Evolutionary conservation across 2,113 vertebrate genomes (phyloP).

Genomic region (Anhinga anhinga): DNA sequence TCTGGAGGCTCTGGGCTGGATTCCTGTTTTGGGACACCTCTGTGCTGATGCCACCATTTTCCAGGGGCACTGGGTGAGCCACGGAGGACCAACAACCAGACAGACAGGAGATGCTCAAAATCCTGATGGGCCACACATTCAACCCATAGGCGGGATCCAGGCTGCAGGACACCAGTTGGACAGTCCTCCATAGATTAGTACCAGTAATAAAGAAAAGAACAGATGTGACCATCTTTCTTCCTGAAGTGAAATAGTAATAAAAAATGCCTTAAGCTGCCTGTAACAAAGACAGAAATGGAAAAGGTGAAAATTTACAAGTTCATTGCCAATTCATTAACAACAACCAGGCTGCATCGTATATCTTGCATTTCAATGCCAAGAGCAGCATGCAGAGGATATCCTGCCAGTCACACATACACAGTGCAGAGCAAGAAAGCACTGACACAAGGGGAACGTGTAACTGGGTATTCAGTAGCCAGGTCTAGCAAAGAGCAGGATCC

Average conservation of each 20-base stretch:
- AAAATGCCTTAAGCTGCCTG: not conserved
- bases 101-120: not conserved
- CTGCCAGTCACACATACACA: not conserved
- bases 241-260: not conserved
- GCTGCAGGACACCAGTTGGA: not conserved
- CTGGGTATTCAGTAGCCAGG: not conserved
- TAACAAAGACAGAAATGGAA: not conserved
- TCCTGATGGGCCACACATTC: not conserved
- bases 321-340: slow-evolving; percentile 7
- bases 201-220: not conserved
- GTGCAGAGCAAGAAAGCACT: not conserved
- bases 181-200: not conserved
- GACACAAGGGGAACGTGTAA: not conserved
- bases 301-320: not conserved
- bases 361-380: not conserved
- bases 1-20: not conserved
- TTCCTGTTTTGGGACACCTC: not conserved
- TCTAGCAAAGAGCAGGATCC: not conserved
- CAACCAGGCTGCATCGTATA: not conserved
- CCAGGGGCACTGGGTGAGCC: not conserved
- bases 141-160: not conserved
- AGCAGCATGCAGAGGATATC: not conserved
- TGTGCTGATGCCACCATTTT: not conserved
- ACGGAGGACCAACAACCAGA: not conserved
- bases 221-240: not conserved